A percentile compares a stretch with the other conserved stretches of the same genome.
Conservation (phyloP, 2,113 vertebrate species). For the Istiophorus platypterus region DNA sequence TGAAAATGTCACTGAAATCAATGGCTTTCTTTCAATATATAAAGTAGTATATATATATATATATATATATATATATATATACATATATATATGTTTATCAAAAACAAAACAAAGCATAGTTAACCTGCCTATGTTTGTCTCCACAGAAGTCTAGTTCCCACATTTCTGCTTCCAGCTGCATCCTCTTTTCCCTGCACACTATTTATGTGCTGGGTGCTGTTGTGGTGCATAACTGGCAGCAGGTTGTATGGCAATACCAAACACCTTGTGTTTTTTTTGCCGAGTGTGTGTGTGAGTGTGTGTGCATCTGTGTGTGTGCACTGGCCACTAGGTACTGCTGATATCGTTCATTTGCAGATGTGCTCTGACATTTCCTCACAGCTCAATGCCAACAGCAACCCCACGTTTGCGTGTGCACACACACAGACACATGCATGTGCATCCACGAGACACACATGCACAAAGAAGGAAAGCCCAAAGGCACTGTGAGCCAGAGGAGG, state of each 20-base stretch:
- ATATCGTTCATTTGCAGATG: constrained; percentile 84
- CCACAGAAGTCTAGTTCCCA: constrained; percentile 26
- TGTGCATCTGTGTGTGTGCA: constrained; percentile 47
- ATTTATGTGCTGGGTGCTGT: constrained; percentile 50
- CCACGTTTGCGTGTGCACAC: constrained; percentile 50
- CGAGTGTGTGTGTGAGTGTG: constrained; percentile 14
- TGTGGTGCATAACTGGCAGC: constrained; percentile 61
- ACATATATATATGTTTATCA: too few species aligned
- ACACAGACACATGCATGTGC: constrained; percentile 10
- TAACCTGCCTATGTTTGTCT: background rate
- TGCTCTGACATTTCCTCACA: constrained; percentile 81
- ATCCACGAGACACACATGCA: constrained; percentile 32
- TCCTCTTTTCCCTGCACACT: constrained; percentile 13
- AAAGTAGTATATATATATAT: too few species aligned
- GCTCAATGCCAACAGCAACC: constrained; percentile 58
- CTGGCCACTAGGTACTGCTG: constrained; percentile 72
- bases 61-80: too few species aligned
- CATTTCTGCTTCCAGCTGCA: constrained; percentile 33
- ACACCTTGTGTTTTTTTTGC: too few species aligned
- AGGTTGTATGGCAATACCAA: constrained; percentile 40
- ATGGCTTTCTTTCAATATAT: too few species aligned
- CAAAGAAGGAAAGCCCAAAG: constrained; percentile 66
- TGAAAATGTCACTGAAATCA: too few species aligned
- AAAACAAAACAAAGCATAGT: background rate
- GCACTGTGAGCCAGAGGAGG: constrained; percentile 72